phyloP scores from a whole-genome alignment of 2,888 invertebrate species.

The Leptinotarsa peninsularis region DNA sequence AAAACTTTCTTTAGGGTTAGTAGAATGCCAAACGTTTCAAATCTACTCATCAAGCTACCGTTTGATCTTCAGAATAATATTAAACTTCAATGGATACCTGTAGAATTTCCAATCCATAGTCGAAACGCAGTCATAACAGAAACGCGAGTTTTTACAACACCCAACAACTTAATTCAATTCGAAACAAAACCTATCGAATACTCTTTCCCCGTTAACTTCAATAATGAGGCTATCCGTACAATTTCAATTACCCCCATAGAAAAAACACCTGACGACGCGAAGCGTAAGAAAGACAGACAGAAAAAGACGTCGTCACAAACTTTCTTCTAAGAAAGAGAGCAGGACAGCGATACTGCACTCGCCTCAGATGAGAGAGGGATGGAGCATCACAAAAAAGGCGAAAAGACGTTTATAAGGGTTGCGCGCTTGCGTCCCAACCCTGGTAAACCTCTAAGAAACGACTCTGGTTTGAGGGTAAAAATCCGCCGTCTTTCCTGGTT shows the following conservation, averaged over 20 bases:
- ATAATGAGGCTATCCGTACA: constrained; percentile 42
- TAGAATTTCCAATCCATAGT: not conserved
- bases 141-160: not conserved
- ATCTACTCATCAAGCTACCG: no score
- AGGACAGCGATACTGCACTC: constrained; percentile 25
- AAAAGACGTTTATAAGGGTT: constrained; percentile 63
- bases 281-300: constrained; percentile 51
- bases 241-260: constrained; percentile 40
- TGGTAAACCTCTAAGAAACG: constrained; percentile 69
- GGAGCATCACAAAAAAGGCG: constrained; percentile 57
- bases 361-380: constrained; percentile 45
- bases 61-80: not conserved
- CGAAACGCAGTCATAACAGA: not conserved
- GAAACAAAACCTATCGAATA: constrained; percentile 24
- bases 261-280: constrained; percentile 48
- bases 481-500: constrained; percentile 69
- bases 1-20: no score
- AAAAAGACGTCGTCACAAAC: constrained; percentile 55
- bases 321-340: constrained; percentile 54
- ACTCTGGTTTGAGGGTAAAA: constrained; percentile 69
- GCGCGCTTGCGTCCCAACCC: constrained; percentile 63
- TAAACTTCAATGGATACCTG: not conserved
- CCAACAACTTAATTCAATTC: constrained; percentile 24
- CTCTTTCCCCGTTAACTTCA: constrained; percentile 30
- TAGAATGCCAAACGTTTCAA: no score